These are phyloP conservation scores for Eupleurogrammus muticus DNA, from an alignment of 2,797 vertebrate species.

Conservation along the genomic window DNA sequence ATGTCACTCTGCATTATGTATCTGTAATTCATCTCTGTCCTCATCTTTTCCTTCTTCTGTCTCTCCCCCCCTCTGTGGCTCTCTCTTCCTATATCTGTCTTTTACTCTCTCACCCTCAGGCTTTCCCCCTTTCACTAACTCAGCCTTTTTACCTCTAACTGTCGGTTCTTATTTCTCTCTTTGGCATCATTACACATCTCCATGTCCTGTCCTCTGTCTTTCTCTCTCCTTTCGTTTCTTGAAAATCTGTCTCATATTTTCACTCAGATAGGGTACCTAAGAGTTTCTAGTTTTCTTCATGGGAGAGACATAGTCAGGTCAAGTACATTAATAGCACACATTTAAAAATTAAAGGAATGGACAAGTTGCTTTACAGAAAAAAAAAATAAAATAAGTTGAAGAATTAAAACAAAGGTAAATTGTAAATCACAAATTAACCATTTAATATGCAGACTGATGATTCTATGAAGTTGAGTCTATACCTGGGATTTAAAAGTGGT, in stretches of 20 bases:
- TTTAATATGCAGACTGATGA: neutral
- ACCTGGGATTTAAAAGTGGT: neutral
- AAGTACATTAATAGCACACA: neutral
- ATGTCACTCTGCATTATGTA: neutral
- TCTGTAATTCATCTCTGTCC: neutral
- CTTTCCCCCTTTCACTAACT: constrained; percentile 3
- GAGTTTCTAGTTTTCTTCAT: constrained; percentile 8
- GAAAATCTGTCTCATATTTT: constrained; percentile 25
- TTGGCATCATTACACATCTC: constrained; percentile 9
- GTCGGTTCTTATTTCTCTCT: constrained; percentile 13
- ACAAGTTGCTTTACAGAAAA: neutral
- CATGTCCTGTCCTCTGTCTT: constrained; percentile 7
- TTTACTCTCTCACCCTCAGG: neutral
- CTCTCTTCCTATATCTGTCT: neutral
- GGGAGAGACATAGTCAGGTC: constrained; percentile 11
- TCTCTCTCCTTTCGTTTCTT: constrained; percentile 4
- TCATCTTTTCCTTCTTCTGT: neutral
- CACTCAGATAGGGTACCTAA: constrained; percentile 10
- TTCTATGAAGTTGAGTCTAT: too few relatives aligned
- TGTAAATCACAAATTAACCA: neutral
- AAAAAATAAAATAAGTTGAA: neutral
- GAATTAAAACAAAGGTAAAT: neutral
- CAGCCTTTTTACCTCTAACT: constrained; percentile 2
- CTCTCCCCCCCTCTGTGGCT: neutral
- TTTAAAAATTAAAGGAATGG: neutral